Conservation (phyloP, 2,888 invertebrate species). For the Lasioglossum calceatum region DNA sequence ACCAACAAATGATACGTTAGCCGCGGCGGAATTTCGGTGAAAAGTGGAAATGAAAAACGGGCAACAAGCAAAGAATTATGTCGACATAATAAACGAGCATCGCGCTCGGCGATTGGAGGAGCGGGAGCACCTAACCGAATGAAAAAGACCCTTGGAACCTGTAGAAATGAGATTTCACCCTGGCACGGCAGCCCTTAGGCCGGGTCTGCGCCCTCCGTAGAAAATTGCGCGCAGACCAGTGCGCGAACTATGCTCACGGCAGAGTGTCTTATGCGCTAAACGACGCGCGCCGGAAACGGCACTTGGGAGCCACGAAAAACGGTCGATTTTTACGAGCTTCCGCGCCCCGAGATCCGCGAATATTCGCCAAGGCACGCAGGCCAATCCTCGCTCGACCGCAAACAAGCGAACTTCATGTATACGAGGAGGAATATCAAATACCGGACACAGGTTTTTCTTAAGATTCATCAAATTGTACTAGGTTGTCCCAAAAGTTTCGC, state of each 20-base stretch:
- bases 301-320: neutral
- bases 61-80: constrained; percentile 11
- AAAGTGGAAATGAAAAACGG: neutral
- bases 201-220: neutral
- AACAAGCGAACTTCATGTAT: too few species aligned
- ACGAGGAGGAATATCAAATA: too few species aligned
- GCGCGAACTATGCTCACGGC: neutral
- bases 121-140: constrained; percentile 1
- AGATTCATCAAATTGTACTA: too few species aligned
- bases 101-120: neutral
- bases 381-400: neutral
- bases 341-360: neutral
- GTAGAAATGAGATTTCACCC: neutral
- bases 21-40: neutral
- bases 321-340: constrained; percentile 12
- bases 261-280: neutral
- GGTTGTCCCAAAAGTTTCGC: too few species aligned
- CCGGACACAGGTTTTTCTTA: too few species aligned
- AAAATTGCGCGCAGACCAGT: neutral
- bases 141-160: neutral
- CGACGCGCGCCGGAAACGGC: constrained; percentile 7
- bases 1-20: neutral
- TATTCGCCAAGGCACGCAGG: neutral
- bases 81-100: constrained; percentile 11
- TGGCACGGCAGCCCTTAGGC: neutral